These are phyloP conservation scores for Girardinus metallicus DNA, from an alignment of 2,797 vertebrate genomes.

Conservation along the genomic window DNA sequence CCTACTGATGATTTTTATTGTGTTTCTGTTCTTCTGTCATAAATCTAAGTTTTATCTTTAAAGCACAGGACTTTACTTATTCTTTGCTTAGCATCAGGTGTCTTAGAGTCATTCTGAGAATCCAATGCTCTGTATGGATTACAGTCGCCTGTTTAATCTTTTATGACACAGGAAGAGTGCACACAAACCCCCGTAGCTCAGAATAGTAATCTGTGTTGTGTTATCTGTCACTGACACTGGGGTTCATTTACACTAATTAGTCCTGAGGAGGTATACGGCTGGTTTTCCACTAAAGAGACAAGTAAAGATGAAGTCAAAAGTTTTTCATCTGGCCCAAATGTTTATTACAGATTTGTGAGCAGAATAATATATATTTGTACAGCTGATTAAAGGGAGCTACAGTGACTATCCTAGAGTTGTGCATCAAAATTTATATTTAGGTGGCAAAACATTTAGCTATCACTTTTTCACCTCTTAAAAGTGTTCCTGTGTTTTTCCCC, in stretches of 20 bases:
- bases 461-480: not conserved
- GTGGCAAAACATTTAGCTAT: not conserved
- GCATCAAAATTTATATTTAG: not conserved
- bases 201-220: conserved; percentile 81
- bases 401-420: not conserved
- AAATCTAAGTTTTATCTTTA: conserved; percentile 68
- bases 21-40: conserved; percentile 1
- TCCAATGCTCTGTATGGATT: conserved; percentile 74
- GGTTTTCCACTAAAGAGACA: conserved; percentile 52
- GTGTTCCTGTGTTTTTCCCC: not conserved
- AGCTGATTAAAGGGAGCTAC: not conserved
- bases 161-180: conserved; percentile 80
- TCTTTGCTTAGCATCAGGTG: conserved; percentile 52
- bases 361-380: conserved; percentile 5
- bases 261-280: conserved; percentile 50
- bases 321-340: conserved; percentile 34
- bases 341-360: not conserved
- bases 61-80: conserved; percentile 55
- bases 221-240: conserved; percentile 72
- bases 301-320: conserved; percentile 44
- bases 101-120: conserved; percentile 56
- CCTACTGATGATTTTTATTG: not conserved
- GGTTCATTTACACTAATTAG: conserved; percentile 77
- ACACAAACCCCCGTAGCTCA: conserved; percentile 74
- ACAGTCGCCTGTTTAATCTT: conserved; percentile 80